Evolutionary conservation across 1,140 invertebrate species (phyloP).

Genomic region (Drosophila chauvacae): DNA sequence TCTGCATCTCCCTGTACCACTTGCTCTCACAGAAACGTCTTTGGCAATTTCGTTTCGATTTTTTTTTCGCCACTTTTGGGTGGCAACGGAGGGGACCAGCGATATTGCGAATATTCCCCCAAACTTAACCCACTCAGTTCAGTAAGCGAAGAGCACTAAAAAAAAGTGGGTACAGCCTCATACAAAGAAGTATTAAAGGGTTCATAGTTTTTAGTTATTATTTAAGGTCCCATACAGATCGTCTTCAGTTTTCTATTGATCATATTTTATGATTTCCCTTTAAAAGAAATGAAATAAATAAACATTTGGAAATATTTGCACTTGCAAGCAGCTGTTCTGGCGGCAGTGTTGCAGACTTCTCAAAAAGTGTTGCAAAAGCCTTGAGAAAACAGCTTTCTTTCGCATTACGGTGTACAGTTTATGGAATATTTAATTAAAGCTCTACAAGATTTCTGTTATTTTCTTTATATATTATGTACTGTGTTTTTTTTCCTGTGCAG

Average conservation of each 20-base stretch:
- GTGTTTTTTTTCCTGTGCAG: neutral
- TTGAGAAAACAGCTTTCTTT: neutral
- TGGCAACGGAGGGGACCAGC: constrained; percentile 50
- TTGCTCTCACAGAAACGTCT: constrained; percentile 46
- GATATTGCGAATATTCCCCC: constrained; percentile 36
- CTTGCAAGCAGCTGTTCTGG: neutral
- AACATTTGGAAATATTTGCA: neutral
- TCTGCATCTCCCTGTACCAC: neutral
- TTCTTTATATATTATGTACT: neutral
- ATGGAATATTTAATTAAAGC: too few relatives aligned
- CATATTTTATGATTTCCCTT: neutral
- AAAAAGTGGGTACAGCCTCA: neutral
- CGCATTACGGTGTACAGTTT: neutral
- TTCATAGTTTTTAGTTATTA: neutral
- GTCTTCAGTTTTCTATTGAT: too few relatives aligned
- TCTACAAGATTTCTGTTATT: neutral
- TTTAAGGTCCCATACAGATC: neutral
- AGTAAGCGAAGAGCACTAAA: neutral
- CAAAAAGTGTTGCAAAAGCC: neutral
- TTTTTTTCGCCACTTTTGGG: constrained; percentile 10
- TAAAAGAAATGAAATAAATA: neutral
- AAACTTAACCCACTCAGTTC: constrained; percentile 18
- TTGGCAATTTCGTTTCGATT: constrained; percentile 64
- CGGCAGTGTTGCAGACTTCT: neutral
- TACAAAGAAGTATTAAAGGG: neutral